Evolutionary conservation across 1,140 invertebrate species (phyloP).

Genomic region (Pachyrhynchus sulphureomaculatus): DNA sequence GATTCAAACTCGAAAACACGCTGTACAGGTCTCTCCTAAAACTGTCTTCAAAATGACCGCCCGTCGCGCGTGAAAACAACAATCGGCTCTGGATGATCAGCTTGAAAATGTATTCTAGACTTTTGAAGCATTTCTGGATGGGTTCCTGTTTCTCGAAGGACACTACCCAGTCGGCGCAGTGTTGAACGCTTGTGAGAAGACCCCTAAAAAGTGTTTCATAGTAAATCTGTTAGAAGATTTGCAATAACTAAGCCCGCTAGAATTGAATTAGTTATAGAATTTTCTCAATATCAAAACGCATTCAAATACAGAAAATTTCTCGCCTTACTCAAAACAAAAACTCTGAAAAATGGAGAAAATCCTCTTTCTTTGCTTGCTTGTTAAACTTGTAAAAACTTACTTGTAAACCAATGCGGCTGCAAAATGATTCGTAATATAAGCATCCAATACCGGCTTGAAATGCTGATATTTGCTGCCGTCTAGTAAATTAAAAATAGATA

Average conservation of each 20-base stretch:
- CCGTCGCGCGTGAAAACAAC: conserved; percentile 84
- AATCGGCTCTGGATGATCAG: conserved; percentile 90
- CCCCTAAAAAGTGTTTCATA: conserved; percentile 59
- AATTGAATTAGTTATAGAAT: background rate
- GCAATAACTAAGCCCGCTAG: background rate
- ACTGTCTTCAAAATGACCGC: conserved; percentile 83
- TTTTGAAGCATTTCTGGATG: conserved; percentile 86
- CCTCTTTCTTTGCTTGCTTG: no score
- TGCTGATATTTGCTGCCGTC: conserved; percentile 93
- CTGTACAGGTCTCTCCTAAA: conserved; percentile 76
- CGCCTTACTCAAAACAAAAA: no score
- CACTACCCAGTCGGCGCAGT: conserved; percentile 87
- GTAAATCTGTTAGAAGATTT: background rate
- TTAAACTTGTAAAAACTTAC: no score
- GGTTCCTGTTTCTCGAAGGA: conserved; percentile 83
- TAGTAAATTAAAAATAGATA: conserved; percentile 88
- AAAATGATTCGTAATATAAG: conserved; percentile 94
- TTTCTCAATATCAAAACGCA: no score
- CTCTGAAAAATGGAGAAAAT: no score
- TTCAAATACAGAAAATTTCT: no score
- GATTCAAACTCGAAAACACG: conserved; percentile 74
- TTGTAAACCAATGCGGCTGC: conserved; percentile 94
- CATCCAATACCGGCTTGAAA: conserved; percentile 93
- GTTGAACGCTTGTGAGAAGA: conserved; percentile 82
- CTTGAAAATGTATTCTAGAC: conserved; percentile 93